Base-by-base conservation (phyloP, 2,797 vertebrate genomes). In the Clamator glandarius region DNA sequence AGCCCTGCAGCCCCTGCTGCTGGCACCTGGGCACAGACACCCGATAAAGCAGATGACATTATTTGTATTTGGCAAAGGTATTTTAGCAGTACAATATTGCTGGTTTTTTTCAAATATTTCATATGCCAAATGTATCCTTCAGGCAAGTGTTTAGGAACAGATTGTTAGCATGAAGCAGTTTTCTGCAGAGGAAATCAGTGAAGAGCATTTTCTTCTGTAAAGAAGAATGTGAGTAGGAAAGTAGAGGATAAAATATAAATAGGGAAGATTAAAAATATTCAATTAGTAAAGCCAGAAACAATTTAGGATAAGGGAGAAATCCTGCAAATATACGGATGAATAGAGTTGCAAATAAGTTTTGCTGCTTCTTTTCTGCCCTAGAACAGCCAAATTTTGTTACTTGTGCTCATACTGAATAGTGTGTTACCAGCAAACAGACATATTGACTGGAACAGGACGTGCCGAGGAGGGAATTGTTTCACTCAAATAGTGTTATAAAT, bases 161-260 rank as follows among this genome's bases (percentile, higher is more conserved):
- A 90, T 90, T 96, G 95, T 76, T 55, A 86, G 72, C 14, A 3
- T 29, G 72, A 83, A 95, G 54, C 4, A 1, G 29, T 39, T 90
- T 84, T 84, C 88, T 73, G 46, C 63, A 75, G 72, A 77, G 78
- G 72, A 70, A 85, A 61, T 66, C 58, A 31, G 35, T 21, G 73
- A 89, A 74, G 84, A 75, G 84, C 93, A 63, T 95, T 92, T 89
- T 91, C 66, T 83, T 90, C 62, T 84, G 67, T 58, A 76, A 73
- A 88, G 69, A 77, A 80, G 41, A n/a, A 59, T 88, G 89, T 94
- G 80, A 63, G 77, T 74, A 96, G 83, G 41, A 72, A 93, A 90
- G 59, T 46, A 82, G 80, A 88, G 52, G 72, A 69, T 90, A 95
- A 90, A 73, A 79, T 93, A 84, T 92, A 91, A 95, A 77, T 44